Conservation (phyloP, 2,797 vertebrate genomes). For the Syncerus caffer region DNA sequence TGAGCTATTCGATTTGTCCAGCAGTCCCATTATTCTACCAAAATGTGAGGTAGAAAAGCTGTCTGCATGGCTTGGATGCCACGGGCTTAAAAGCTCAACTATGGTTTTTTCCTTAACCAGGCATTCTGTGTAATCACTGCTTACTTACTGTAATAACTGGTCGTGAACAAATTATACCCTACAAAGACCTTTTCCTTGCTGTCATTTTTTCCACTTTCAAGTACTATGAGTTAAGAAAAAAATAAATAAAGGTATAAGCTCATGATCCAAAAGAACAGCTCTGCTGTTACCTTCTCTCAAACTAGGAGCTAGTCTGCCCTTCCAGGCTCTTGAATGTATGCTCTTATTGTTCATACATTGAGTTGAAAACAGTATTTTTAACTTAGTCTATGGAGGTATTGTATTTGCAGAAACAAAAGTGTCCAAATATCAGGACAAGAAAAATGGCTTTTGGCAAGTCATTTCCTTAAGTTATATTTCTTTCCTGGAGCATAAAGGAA, state of each 20-base stretch:
- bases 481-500: background rate
- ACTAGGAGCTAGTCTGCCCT: background rate
- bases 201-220: conserved; percentile 65
- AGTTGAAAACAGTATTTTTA: conserved; percentile 28
- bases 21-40: background rate
- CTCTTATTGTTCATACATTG: background rate
- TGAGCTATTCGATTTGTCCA: conserved; percentile 24
- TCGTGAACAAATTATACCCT: conserved; percentile 65
- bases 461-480: conserved; percentile 29
- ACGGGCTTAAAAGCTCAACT: conserved; percentile 46
- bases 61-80: conserved; percentile 8
- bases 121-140: conserved; percentile 46
- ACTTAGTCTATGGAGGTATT: background rate
- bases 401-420: conserved; percentile 5
- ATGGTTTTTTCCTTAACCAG: conserved; percentile 50
- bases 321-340: background rate
- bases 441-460: background rate
- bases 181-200: conserved; percentile 52
- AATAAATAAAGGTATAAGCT: background rate
- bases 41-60: conserved; percentile 26
- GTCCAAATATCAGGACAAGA: conserved; percentile 22
- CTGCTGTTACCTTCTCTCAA: background rate
- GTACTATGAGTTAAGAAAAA: background rate
- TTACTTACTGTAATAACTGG: conserved; percentile 57
- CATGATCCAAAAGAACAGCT: background rate